A percentile compares a stretch with the other conserved stretches of the same genome.
phyloP scores from a whole-genome alignment of 2,888 invertebrate genomes.

The Heterodera filipjevi region DNA sequence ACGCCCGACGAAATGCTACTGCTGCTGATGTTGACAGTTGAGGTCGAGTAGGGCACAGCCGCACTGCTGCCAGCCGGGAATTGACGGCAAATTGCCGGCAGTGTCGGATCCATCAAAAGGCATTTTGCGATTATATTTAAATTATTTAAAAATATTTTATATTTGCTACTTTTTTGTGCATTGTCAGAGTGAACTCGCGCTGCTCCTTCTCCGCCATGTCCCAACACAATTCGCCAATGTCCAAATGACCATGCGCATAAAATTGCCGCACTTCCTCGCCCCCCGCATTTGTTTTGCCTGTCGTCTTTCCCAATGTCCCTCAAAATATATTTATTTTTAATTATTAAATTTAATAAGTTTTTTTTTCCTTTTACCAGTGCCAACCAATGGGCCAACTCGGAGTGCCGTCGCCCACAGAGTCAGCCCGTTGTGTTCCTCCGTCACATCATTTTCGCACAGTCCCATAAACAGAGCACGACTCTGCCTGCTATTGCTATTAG shows the following conservation, averaged over 20 bases:
- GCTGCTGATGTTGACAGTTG: background rate
- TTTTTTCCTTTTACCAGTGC: background rate
- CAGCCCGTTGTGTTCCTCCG: constrained; percentile 7
- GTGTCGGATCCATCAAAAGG: background rate
- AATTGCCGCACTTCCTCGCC: constrained; percentile 33
- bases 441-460: constrained; percentile 13
- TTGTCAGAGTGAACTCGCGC: constrained; percentile 31
- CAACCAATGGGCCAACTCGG: constrained; percentile 12
- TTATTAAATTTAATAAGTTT: background rate
- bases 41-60: background rate
- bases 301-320: background rate
- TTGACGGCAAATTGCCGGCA: constrained; percentile 4
- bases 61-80: constrained; percentile 15
- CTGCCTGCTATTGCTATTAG: background rate
- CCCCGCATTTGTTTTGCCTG: background rate
- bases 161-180: constrained; percentile 2
- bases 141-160: background rate
- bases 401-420: constrained; percentile 19
- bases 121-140: constrained; percentile 19
- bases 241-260: constrained; percentile 30
- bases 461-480: constrained; percentile 25
- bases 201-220: constrained; percentile 43
- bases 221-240: constrained; percentile 34
- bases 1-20: background rate
- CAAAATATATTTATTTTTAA: background rate